Conservation (phyloP, 2,888 invertebrate genomes). For the Chrysomela aeneicollis region DNA sequence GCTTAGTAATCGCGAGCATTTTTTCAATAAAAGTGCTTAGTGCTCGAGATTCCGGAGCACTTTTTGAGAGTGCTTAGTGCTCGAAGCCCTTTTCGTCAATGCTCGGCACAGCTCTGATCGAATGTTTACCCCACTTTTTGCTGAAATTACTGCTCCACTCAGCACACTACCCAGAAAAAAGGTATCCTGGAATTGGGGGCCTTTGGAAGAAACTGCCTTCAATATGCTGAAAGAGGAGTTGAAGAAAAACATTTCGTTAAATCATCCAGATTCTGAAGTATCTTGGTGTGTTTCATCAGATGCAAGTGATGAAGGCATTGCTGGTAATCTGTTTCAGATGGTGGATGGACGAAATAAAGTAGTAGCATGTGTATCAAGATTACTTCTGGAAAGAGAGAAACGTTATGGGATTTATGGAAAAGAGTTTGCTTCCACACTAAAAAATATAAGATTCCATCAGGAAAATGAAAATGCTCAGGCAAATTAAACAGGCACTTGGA, state of each 20-base stretch:
- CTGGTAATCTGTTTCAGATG: too few species aligned
- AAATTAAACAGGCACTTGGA: not conserved
- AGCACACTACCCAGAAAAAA: not conserved
- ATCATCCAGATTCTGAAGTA: slow-evolving; percentile 18
- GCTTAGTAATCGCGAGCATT: too few species aligned
- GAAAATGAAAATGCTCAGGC: too few species aligned
- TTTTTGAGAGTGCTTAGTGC: slow-evolving; percentile 11
- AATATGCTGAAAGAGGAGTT: slow-evolving; percentile 1
- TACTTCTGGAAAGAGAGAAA: slow-evolving; percentile 9
- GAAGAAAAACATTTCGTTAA: not conserved
- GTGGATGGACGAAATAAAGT: too few species aligned
- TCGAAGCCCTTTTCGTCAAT: slow-evolving; percentile 11
- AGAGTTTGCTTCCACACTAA: slow-evolving; percentile 2
- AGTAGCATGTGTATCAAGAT: not conserved
- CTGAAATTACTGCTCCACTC: not conserved
- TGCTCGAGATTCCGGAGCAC: not conserved
- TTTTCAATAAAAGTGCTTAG: too few species aligned
- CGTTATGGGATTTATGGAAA: slow-evolving; percentile 10
- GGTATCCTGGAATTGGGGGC: not conserved
- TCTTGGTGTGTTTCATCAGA: slow-evolving; percentile 23
- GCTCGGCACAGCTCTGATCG: too few species aligned
- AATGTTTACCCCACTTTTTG: not conserved
- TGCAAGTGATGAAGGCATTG: slow-evolving; percentile 19
- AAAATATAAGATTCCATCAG: not conserved
- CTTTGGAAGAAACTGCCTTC: not conserved